These are phyloP conservation scores for Conus canariensis DNA, from an alignment of 2,888 invertebrate genomes.

Conservation along the genomic window DNA sequence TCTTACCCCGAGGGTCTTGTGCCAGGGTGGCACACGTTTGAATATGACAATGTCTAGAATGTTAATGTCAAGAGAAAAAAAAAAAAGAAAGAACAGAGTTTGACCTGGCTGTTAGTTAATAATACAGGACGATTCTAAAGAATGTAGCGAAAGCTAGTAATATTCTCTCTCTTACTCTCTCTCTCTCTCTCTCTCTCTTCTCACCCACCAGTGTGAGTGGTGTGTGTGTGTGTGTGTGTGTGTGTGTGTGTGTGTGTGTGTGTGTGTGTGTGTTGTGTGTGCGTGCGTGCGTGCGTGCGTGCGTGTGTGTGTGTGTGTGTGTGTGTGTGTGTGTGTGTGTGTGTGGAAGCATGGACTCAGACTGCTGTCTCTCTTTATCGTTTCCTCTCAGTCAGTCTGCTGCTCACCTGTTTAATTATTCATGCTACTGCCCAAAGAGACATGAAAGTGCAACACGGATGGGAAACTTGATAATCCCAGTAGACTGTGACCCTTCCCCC, in stretches of 20 bases:
- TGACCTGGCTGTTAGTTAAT: no score
- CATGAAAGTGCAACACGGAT: background rate
- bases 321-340: constrained; percentile 15
- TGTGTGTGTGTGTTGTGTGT: background rate
- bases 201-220: no score
- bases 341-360: background rate
- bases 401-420: background rate
- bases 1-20: no score
- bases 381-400: background rate
- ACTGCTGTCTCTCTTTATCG: background rate
- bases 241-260: constrained; percentile 1
- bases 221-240: constrained; percentile 8
- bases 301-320: background rate
- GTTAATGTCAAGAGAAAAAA: no score
- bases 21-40: no score
- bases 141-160: no score
- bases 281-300: background rate
- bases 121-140: no score
- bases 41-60: no score
- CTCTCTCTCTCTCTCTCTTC: no score
- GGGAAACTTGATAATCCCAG: background rate
- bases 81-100: no score
- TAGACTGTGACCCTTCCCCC: background rate
- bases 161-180: no score
- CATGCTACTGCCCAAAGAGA: background rate